These are phyloP conservation scores for Psilopogon haemacephalus DNA, from an alignment of 2,113 vertebrate genomes.

Conservation along the genomic window DNA sequence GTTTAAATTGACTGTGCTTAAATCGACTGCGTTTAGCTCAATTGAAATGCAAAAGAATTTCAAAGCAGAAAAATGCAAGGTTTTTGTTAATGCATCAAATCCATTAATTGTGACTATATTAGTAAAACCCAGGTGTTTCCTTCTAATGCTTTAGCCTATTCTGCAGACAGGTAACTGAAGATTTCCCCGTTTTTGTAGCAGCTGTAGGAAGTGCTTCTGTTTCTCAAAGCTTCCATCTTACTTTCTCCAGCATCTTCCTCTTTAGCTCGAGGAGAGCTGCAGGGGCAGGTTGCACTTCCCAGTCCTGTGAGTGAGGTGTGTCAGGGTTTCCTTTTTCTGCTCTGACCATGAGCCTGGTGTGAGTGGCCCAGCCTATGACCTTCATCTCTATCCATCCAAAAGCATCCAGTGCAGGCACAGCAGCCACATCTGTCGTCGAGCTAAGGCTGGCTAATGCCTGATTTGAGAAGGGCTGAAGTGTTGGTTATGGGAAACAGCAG, in stretches of 20 bases:
- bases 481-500: background rate
- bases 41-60: background rate
- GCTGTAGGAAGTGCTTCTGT: background rate
- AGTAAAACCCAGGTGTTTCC: background rate
- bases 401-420: background rate
- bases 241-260: background rate
- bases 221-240: background rate
- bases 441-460: background rate
- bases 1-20: background rate
- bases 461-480: background rate
- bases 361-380: background rate
- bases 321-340: background rate
- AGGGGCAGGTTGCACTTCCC: background rate
- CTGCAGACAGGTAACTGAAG: background rate
- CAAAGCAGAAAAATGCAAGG: background rate
- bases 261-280: background rate
- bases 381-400: background rate
- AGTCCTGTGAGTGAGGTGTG: background rate
- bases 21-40: background rate
- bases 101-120: background rate
- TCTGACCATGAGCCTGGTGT: background rate
- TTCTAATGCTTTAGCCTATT: background rate
- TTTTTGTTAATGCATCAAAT: background rate
- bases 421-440: background rate
- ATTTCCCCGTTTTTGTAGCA: background rate